These are phyloP conservation scores for Crocidura indochinensis DNA, from an alignment of 2,797 vertebrate species.

Conservation along the genomic window DNA sequence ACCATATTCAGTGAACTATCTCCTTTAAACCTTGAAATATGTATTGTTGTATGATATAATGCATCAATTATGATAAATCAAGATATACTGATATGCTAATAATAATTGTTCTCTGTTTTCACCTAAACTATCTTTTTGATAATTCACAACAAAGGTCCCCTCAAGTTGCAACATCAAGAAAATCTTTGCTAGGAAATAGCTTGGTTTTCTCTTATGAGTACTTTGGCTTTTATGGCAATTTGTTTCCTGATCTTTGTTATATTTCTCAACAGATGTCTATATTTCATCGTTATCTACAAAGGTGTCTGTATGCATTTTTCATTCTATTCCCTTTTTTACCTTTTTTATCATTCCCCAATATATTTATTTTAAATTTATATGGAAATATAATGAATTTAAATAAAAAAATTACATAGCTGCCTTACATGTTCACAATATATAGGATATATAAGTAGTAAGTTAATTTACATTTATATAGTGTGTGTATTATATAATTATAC, in stretches of 20 bases:
- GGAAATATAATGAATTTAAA: neutral
- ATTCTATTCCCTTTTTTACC: neutral
- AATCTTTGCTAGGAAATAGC: neutral
- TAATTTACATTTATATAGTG: neutral
- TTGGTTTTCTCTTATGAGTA: neutral
- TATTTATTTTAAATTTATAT: neutral
- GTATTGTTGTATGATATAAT: neutral
- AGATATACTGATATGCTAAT: neutral
- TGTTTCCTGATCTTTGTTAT: neutral
- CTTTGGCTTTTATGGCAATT: neutral
- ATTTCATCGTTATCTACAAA: neutral
- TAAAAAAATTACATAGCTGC: no score
- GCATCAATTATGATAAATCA: neutral
- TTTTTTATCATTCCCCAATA: neutral
- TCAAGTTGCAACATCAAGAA: constrained; percentile 19
- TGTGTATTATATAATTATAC: no score
- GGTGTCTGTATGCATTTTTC: neutral
- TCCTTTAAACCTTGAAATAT: no score
- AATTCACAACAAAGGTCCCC: neutral
- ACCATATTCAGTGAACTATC: no score
- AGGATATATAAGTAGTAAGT: constrained; percentile 13
- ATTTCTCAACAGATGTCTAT: neutral
- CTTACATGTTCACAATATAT: no score
- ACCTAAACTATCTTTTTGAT: neutral
- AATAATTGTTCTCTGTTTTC: neutral